Evolutionary conservation across 2,797 vertebrate species (phyloP).

Genomic region (Jordanella pulchra): DNA sequence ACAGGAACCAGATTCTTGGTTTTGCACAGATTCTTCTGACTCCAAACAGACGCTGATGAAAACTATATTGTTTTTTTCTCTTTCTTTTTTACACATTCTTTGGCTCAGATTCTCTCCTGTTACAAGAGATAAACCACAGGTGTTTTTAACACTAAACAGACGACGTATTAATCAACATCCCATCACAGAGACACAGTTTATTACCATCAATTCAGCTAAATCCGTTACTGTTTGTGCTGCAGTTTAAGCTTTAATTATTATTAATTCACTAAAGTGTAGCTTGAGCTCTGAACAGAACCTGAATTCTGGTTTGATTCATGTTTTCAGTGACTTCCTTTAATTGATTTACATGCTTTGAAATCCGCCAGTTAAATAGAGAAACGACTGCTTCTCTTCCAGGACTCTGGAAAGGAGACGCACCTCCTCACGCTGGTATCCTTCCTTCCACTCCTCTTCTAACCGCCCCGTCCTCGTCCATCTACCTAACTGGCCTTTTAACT

Average conservation of each 20-base stretch:
- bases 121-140: neutral
- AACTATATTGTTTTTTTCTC: too few relatives aligned
- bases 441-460: constrained; percentile 51
- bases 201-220: too few relatives aligned
- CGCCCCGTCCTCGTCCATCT: constrained; percentile 22
- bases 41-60: neutral
- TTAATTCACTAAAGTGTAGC: neutral
- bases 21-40: neutral
- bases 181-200: too few relatives aligned
- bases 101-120: too few relatives aligned
- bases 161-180: neutral
- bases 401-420: constrained; percentile 90
- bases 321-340: constrained; percentile 1
- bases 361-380: constrained; percentile 57
- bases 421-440: constrained; percentile 90
- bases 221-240: too few relatives aligned
- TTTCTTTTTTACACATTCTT: too few relatives aligned
- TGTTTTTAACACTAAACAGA: neutral
- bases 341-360: constrained; percentile 13
- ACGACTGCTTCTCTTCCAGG: constrained; percentile 88
- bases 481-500: constrained; percentile 30
- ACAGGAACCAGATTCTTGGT: neutral
- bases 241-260: neutral
- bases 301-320: neutral
- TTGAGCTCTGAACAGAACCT: neutral